Evolutionary conservation across 2,888 invertebrate genomes (phyloP).

Genomic region (Lissonota sp.): DNA sequence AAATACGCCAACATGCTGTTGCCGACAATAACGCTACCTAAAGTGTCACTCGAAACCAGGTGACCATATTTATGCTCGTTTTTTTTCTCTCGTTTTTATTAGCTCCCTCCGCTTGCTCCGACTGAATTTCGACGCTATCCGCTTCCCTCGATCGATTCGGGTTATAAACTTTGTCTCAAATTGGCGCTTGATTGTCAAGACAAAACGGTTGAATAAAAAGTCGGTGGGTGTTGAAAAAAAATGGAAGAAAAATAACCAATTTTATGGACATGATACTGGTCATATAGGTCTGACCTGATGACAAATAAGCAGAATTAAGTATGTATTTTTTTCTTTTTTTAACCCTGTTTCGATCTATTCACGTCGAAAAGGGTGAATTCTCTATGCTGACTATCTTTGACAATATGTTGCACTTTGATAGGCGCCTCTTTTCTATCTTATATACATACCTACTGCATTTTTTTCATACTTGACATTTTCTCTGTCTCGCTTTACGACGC

Average conservation of each 20-base stretch:
- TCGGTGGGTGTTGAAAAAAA: constrained; percentile 21
- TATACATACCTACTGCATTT: background rate
- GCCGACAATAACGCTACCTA: background rate
- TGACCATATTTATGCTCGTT: background rate
- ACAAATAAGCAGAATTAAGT: constrained; percentile 35
- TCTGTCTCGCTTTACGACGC: background rate
- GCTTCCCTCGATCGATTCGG: constrained; percentile 45
- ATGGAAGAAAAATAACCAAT: constrained; percentile 51
- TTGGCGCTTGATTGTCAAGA: constrained; percentile 29
- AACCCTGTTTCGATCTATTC: constrained; percentile 22
- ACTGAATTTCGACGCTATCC: constrained; percentile 50
- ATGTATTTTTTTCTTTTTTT: constrained; percentile 23
- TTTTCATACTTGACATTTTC: background rate
- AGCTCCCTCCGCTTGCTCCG: constrained; percentile 28
- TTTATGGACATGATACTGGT: constrained; percentile 64
- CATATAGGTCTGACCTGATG: constrained; percentile 16
- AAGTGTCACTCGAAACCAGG: constrained; percentile 53
- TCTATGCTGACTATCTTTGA: background rate
- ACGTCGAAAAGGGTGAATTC: constrained; percentile 34
- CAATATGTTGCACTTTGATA: background rate
- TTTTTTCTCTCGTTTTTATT: constrained; percentile 24
- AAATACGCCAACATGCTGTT: constrained; percentile 15
- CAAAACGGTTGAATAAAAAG: constrained; percentile 10
- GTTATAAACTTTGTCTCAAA: constrained; percentile 47
- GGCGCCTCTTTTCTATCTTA: background rate